Evolutionary conservation across 2,888 invertebrate species (phyloP).

Genomic region (Tiliacea citrago): DNA sequence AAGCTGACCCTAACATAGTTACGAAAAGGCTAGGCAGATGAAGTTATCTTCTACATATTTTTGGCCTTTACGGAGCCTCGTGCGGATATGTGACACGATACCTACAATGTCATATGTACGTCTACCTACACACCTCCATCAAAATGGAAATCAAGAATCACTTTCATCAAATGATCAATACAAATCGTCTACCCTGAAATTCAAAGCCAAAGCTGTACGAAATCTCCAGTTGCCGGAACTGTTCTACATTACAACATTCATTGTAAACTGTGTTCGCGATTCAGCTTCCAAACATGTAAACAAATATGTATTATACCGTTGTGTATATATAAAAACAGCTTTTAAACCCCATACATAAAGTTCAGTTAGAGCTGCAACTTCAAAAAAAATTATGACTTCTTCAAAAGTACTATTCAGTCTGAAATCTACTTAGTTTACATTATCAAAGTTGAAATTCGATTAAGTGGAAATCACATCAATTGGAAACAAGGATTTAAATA

Average conservation of each 20-base stretch:
- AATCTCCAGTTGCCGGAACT: constrained; percentile 37
- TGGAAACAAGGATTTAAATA: neutral
- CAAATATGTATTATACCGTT: no score
- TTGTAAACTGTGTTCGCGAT: constrained; percentile 29
- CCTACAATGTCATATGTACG: neutral
- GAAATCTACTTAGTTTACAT: neutral
- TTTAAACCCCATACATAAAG: neutral
- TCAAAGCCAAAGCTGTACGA: constrained; percentile 4
- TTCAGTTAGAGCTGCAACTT: neutral
- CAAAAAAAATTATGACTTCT: neutral
- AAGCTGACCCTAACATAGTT: no score
- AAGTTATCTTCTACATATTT: neutral
- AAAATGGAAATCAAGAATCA: constrained; percentile 15
- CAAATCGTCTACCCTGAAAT: constrained; percentile 6
- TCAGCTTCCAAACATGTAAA: neutral
- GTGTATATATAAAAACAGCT: no score
- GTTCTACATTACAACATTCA: constrained; percentile 28
- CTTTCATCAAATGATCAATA: constrained; percentile 24
- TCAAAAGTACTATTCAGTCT: neutral
- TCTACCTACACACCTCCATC: neutral
- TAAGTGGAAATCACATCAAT: neutral
- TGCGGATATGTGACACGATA: neutral
- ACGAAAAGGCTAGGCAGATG: no score
- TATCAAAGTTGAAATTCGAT: neutral
- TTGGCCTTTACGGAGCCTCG: neutral